Evolutionary conservation across 2,888 invertebrate species (phyloP).

Genomic region (Agrochola macilenta): DNA sequence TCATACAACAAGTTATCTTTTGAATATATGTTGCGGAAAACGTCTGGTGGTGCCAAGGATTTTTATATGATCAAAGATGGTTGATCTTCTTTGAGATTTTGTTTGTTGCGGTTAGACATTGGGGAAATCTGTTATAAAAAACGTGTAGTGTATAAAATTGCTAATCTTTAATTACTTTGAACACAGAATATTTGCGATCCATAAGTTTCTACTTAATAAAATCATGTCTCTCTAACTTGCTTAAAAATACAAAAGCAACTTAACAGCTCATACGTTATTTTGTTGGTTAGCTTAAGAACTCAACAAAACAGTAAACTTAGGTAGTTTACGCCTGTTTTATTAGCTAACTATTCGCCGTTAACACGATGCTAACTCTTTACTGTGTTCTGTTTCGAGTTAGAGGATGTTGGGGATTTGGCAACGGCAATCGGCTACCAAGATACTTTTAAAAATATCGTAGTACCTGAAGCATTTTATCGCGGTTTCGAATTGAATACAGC

Average conservation of each 20-base stretch:
- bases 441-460: background rate
- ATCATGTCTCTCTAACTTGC: background rate
- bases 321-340: conserved; percentile 54
- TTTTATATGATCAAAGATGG: background rate
- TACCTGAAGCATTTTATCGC: background rate
- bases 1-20: conserved; percentile 14
- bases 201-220: background rate
- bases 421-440: background rate
- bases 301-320: conserved; percentile 40
- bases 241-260: conserved; percentile 23
- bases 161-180: background rate
- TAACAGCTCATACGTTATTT: conserved; percentile 29
- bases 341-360: conserved; percentile 42
- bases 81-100: background rate
- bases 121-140: conserved; percentile 9
- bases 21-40: conserved; percentile 13
- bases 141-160: background rate
- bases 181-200: background rate
- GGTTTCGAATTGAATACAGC: background rate
- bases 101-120: background rate
- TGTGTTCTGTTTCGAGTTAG: conserved; percentile 13
- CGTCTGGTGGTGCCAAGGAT: no score
- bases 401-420: conserved; percentile 9
- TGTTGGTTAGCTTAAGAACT: conserved; percentile 35
- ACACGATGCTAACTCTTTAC: conserved; percentile 12